phyloP scores from a whole-genome alignment of 2,113 vertebrate genomes.

The Puffinus mauretanicus region DNA sequence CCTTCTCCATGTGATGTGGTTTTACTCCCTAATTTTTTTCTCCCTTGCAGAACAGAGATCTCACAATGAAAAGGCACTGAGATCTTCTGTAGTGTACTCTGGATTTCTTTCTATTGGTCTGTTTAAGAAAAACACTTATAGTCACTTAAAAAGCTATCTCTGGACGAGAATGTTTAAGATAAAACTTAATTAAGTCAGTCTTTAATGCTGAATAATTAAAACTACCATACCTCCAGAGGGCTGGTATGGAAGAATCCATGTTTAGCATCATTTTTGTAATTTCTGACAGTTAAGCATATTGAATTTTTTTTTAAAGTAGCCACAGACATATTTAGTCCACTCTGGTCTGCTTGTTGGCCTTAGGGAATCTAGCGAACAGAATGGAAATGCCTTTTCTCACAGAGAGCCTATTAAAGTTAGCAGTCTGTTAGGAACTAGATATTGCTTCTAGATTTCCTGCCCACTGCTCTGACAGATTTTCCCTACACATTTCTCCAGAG shows the following conservation, averaged over 20 bases:
- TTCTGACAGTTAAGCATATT: neutral
- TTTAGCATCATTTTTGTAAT: neutral
- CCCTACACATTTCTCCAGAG: neutral
- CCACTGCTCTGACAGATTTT: neutral
- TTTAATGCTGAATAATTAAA: constrained; percentile 13
- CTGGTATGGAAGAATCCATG: neutral
- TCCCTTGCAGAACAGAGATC: neutral
- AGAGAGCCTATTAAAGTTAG: neutral
- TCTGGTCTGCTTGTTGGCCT: neutral
- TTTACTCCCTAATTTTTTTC: neutral
- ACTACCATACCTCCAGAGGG: neutral
- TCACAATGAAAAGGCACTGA: neutral
- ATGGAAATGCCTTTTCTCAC: neutral
- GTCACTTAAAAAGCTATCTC: neutral
- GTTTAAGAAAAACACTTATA: neutral
- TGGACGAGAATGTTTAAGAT: neutral
- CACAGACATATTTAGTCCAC: neutral
- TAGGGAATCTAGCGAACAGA: neutral
- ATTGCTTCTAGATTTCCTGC: neutral
- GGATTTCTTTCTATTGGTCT: neutral
- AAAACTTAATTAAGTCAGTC: neutral
- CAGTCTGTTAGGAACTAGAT: neutral
- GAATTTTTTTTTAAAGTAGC: neutral
- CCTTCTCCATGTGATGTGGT: neutral
- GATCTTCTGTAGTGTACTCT: neutral